Evolutionary conservation across 2,113 vertebrate genomes (phyloP).

Genomic region (Tetrax tetrax): DNA sequence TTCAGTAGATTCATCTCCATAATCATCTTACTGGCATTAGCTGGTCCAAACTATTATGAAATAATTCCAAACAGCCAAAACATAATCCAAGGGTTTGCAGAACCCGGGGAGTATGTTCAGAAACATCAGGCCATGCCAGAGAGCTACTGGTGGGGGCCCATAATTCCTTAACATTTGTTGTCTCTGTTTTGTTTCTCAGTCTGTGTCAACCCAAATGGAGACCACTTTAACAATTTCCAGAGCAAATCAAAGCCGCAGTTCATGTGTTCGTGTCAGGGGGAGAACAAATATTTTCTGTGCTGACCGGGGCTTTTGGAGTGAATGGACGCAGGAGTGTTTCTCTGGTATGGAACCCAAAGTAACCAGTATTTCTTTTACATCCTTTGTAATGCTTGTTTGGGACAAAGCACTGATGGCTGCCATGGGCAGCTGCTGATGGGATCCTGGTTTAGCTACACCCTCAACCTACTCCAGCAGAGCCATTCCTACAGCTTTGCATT

Average conservation of each 20-base stretch:
- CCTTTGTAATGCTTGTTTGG: background rate
- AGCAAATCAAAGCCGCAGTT: conserved; percentile 36
- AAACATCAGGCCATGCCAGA: background rate
- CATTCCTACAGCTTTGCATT: background rate
- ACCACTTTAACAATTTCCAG: conserved; percentile 15
- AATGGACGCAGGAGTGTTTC: conserved; percentile 73
- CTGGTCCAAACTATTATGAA: background rate
- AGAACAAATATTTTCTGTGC: conserved; percentile 75
- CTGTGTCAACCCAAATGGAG: conserved; percentile 56
- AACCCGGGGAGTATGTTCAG: background rate
- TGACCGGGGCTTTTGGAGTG: conserved; percentile 80
- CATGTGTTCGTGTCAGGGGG: conserved; percentile 73
- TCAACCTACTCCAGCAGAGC: background rate
- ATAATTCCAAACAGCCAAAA: background rate
- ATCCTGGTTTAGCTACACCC: background rate
- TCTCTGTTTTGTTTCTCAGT: conserved; percentile 56
- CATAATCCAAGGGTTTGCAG: background rate
- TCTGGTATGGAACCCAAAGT: conserved; percentile 59
- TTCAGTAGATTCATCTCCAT: background rate
- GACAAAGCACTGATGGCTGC: background rate
- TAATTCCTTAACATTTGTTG: background rate
- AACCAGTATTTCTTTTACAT: background rate
- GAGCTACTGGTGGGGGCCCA: background rate
- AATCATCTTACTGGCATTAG: background rate
- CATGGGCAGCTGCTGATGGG: background rate